A percentile compares a stretch with the other conserved stretches of the same genome.
Conservation (phyloP, 2,888 invertebrate genomes). For the Scrobipalpa costella region DNA sequence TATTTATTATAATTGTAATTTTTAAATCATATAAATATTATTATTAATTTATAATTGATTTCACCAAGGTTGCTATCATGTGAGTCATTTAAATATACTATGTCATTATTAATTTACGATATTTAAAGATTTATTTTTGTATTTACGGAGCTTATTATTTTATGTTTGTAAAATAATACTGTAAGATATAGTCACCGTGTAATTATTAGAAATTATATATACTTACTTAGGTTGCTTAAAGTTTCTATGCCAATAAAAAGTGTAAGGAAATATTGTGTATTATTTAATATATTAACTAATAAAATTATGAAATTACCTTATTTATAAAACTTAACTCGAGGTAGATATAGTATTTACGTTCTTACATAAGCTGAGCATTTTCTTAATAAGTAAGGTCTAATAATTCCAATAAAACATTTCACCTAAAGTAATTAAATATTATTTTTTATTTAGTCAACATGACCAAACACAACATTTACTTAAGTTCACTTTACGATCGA, state of each 20-base stretch:
- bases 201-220: slow-evolving; percentile 56
- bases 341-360: slow-evolving; percentile 2
- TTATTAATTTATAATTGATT: slow-evolving; percentile 36
- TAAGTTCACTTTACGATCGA: slow-evolving; percentile 5
- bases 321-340: slow-evolving; percentile 2
- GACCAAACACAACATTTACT: slow-evolving; percentile 36
- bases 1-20: slow-evolving; percentile 25
- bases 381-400: background rate
- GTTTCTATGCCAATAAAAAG: slow-evolving; percentile 72
- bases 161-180: slow-evolving; percentile 64
- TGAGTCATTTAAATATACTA: slow-evolving; percentile 52
- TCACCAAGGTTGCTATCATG: slow-evolving; percentile 22
- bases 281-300: background rate
- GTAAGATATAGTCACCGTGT: slow-evolving; percentile 69
- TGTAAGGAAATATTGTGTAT: slow-evolving; percentile 41
- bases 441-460: slow-evolving; percentile 26
- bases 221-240: slow-evolving; percentile 66
- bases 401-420: too few relatives aligned
- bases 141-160: slow-evolving; percentile 61
- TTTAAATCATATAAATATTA: slow-evolving; percentile 34
- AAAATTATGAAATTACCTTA: background rate
- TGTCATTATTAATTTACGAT: slow-evolving; percentile 63
- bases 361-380: slow-evolving; percentile 7
- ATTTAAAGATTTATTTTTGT: slow-evolving; percentile 68
- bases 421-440: background rate